These are phyloP conservation scores for Sebastes dallii DNA, from an alignment of 2,797 vertebrate genomes.

Conservation along the genomic window DNA sequence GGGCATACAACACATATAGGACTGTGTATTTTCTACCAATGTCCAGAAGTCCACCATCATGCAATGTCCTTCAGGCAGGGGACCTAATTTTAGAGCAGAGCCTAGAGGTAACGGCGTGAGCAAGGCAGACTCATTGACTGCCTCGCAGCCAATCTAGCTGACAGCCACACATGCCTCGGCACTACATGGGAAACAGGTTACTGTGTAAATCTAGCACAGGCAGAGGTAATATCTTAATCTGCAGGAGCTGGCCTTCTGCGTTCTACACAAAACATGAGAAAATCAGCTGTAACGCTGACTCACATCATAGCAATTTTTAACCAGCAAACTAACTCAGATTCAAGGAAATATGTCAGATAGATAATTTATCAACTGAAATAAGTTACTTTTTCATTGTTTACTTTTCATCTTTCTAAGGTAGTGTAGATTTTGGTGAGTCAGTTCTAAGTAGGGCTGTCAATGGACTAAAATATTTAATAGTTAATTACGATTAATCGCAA, in stretches of 20 bases:
- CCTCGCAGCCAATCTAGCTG: slow-evolving; percentile 40
- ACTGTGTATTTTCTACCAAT: slow-evolving; percentile 28
- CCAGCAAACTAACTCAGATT: background rate
- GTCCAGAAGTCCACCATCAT: slow-evolving; percentile 45
- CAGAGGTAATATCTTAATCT: slow-evolving; percentile 35
- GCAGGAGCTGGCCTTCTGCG: background rate
- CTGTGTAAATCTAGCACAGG: slow-evolving; percentile 26
- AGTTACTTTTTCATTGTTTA: background rate
- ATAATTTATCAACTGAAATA: background rate
- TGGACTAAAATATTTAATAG: too few species aligned
- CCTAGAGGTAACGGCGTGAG: slow-evolving; percentile 44
- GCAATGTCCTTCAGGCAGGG: slow-evolving; percentile 44
- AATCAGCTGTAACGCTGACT: slow-evolving; percentile 6
- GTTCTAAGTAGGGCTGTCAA: background rate
- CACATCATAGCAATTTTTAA: background rate
- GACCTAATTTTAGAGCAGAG: slow-evolving; percentile 72
- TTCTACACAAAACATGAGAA: slow-evolving; percentile 8
- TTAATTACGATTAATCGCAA: too few species aligned
- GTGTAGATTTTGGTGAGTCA: background rate
- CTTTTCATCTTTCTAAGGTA: background rate
- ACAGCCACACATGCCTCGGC: slow-evolving; percentile 24
- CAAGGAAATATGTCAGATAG: background rate
- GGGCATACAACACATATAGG: slow-evolving; percentile 9
- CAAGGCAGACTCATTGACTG: slow-evolving; percentile 49
- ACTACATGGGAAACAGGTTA: slow-evolving; percentile 32